Evolutionary conservation across 2,113 vertebrate species (phyloP), one percentile per base, ranked within the genome.

Genomic region (Leptobrachium ailaonicum): DNA sequence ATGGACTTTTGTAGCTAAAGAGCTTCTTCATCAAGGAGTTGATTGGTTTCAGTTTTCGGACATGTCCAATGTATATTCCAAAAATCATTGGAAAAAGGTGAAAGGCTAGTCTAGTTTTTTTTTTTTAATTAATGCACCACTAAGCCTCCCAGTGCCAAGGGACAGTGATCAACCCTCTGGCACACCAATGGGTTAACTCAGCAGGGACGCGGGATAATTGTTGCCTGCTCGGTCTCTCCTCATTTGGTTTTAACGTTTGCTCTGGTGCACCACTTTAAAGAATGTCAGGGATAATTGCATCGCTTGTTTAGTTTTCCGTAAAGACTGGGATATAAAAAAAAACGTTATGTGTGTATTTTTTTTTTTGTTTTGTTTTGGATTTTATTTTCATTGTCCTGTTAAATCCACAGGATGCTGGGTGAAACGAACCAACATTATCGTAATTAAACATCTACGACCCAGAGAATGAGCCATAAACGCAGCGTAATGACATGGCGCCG

Each of bases 291-390:
- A 50, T 83, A 83, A 83, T 73, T 42, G 66, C 82, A 83, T 63
- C 75, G 84, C 82, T 84, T 85, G 50, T 3, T 12, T 64, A 64
- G 62, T 64, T 32, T 14, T 83, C 40, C 62, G 10, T 64, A 32
- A 40, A 64, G 11, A 20, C 62, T 32, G 62, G 62, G 40, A 64
- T 64, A 40, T 6, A 13, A 64, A 40, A 40, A 64, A 40, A 10
- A 62, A 14, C 1, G 2, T 62, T 62, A 62, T 4, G n/a, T 10
- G 1, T 2, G 20, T 32, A 13, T 62, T 2, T 9, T 62, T 88
- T 88, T 83, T 86, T 77, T 87, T 86, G 82, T 32, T 32, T 32
- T 32, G 4, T 50, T 50, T 50, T 5, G 60, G 77, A 63, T 71
- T 62, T 12, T 60, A 8, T 82, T 60, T 60, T 60, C 56, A 60